A percentile compares a stretch with the other conserved stretches of the same genome.
phyloP scores from a whole-genome alignment of 2,113 vertebrate genomes.

The Dasyurus viverrinus region DNA sequence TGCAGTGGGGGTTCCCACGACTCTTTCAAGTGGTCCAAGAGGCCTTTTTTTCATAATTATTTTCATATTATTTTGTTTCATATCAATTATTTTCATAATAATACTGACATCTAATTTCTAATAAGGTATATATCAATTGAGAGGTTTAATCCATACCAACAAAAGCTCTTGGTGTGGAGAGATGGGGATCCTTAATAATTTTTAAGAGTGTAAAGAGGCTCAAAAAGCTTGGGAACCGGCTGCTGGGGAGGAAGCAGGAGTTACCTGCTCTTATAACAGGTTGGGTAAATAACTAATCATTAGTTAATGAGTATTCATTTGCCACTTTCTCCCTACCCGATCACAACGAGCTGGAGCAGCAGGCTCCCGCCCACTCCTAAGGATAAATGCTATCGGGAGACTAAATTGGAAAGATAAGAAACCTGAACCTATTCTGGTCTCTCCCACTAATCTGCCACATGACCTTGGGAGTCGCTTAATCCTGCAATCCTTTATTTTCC shows the following conservation, averaged over 20 bases:
- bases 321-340: neutral
- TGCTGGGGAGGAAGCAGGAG: neutral
- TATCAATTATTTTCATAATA: neutral
- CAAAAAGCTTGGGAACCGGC: neutral
- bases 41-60: too few relatives aligned
- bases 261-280: neutral
- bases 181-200: neutral
- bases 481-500: neutral
- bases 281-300: neutral
- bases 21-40: neutral
- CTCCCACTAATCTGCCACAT: neutral
- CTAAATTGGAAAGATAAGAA: conserved; percentile 42
- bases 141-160: too few relatives aligned
- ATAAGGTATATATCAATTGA: too few relatives aligned
- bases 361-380: neutral
- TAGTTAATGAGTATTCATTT: neutral
- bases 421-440: neutral
- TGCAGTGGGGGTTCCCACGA: too few relatives aligned
- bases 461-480: neutral
- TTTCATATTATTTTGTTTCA: too few relatives aligned
- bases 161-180: too few relatives aligned
- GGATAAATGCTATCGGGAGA: neutral
- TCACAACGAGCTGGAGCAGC: too few relatives aligned
- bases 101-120: neutral
- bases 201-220: neutral